Conservation (phyloP, 2,888 invertebrate genomes). For the Drosophila kambysellisi region DNA sequence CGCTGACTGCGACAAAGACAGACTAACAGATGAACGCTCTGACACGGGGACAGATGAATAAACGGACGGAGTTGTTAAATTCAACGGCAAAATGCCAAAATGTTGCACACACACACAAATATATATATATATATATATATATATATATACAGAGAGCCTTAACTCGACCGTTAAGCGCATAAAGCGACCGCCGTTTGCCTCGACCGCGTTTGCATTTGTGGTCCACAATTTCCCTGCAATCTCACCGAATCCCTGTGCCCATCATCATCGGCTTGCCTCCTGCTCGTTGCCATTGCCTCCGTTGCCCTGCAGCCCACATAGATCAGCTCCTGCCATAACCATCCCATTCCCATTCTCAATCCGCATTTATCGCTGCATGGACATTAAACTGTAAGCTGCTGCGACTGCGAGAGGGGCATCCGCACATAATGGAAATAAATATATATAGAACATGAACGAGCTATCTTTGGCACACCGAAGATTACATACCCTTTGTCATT, state of each 20-base stretch:
- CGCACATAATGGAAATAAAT: slow-evolving; percentile 51
- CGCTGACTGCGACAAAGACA: slow-evolving; percentile 56
- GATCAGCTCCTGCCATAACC: slow-evolving; percentile 45
- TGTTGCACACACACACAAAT: slow-evolving; percentile 22
- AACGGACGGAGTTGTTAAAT: slow-evolving; percentile 45
- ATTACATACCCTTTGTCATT: background rate
- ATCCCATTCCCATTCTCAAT: slow-evolving; percentile 50
- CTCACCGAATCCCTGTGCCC: slow-evolving; percentile 40
- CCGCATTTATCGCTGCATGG: slow-evolving; percentile 64
- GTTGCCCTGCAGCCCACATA: background rate
- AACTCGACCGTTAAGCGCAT: slow-evolving; percentile 63
- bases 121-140: background rate
- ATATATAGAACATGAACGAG: slow-evolving; percentile 8
- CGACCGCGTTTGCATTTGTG: slow-evolving; percentile 60
- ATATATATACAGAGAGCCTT: slow-evolving; percentile 20
- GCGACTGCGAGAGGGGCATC: slow-evolving; percentile 7
- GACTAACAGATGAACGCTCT: slow-evolving; percentile 21
- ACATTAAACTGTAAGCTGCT: slow-evolving; percentile 59
- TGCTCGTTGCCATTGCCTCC: background rate
- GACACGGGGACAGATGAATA: slow-evolving; percentile 1
- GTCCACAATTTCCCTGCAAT: slow-evolving; percentile 47
- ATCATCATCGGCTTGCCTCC: slow-evolving; percentile 10
- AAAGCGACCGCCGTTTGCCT: slow-evolving; percentile 43
- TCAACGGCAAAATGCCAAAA: slow-evolving; percentile 44
- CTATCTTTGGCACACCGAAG: background rate